A percentile compares a stretch with the other conserved stretches of the same genome.
phyloP scores from a whole-genome alignment of 2,113 vertebrate species.

The Ochotona curzoniae region DNA sequence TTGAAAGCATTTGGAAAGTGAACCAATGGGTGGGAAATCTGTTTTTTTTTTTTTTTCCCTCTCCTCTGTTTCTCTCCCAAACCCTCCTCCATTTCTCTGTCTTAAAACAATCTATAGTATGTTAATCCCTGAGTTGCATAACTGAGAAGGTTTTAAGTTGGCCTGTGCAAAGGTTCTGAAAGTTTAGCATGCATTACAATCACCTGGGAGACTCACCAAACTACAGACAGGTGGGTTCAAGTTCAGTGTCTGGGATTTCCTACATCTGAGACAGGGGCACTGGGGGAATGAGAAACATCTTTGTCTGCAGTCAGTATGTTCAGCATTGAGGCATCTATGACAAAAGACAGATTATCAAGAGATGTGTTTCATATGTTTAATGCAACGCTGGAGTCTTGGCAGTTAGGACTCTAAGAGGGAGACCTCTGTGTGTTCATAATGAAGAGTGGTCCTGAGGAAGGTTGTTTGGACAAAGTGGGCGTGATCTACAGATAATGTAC shows the following conservation, averaged over 20 bases:
- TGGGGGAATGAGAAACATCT: background rate
- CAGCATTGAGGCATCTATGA: background rate
- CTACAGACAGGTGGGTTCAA: background rate
- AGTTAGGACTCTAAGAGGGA: background rate
- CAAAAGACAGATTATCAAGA: background rate
- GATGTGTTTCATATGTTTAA: background rate
- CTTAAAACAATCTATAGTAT: background rate
- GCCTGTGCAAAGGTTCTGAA: background rate
- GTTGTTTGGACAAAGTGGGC: background rate
- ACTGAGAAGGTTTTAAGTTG: background rate
- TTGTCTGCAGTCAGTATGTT: background rate
- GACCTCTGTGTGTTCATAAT: background rate
- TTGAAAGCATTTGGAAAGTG: too few relatives aligned
- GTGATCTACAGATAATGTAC: background rate
- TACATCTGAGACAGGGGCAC: background rate
- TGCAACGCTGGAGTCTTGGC: background rate
- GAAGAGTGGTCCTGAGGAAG: background rate
- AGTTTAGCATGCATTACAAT: slow-evolving; percentile 2
- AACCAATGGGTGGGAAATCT: too few relatives aligned
- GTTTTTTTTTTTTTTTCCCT: too few relatives aligned
- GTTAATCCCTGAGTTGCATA: background rate
- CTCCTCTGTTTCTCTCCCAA: too few relatives aligned
- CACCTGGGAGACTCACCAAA: background rate
- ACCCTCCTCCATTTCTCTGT: too few relatives aligned
- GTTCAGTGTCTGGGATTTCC: background rate